Base-by-base conservation (phyloP, 1,140 invertebrate species). In the Brevipalpus yothersi region DNA sequence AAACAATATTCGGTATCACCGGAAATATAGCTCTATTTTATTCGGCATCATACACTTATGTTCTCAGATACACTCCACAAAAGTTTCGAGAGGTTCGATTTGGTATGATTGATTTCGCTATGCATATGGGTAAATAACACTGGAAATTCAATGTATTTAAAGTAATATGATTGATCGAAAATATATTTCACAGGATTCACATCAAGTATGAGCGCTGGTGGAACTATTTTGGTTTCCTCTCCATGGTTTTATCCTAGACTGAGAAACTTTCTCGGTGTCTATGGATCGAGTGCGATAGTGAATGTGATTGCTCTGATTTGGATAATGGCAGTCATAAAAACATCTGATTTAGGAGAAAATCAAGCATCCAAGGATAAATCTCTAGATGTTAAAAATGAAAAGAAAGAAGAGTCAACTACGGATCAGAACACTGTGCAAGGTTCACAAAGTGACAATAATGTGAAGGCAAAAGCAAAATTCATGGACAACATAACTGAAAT, bases 61-160 rank as follows among this genome's bases (percentile, higher is more conserved):
- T 51, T 10, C n/a, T 19, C n/a, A 1, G 49, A n/a, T 10, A 19
- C 2, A 51, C 49, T 10, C n/a, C n/a, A 2, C n/a, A n/a, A 10
- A 51, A 51, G 15, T 58, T n/a, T 13, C 42, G 60, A 43, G 58
- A 56, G 17, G 47, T 41, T 21, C 53, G 60, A 39, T 61, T 61
- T 57, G 60, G 56, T 13, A 58, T 57, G 41, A 40, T 60, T 31
- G 59, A 60, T 43, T 41, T 60, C 31, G 41, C 53, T 31, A 56
- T 60, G 17, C 56, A 54, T 41, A 56, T 60, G 19, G 51, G 58
- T 60, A 60, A 31, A 10, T 10, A 43, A 10, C 19, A 11, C 5
- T 15, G 19, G 15, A 7, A 49, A 15, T n/a, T 5, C 15, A 8
- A 17, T 5, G 19, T 5, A n/a, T n/a, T n/a, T n/a, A n/a, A n/a